Percentiles rank a stretch among this genome's conserved stretches.
Evolutionary conservation across 2,888 invertebrate species (phyloP).

Genomic region (Caenorhabditis angaria): DNA sequence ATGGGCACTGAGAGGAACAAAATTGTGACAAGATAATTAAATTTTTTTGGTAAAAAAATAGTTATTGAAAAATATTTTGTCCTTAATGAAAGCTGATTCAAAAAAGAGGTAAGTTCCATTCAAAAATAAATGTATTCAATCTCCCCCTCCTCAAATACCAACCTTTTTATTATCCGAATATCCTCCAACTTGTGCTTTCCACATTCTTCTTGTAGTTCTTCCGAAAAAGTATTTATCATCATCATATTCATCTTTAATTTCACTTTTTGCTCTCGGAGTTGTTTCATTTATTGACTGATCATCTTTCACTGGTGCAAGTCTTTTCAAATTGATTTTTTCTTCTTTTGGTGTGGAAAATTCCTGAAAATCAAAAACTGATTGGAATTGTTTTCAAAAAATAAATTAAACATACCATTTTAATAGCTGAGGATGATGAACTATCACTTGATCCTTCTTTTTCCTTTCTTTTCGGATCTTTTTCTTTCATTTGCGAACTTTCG

Average conservation of each 20-base stretch:
- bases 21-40: not conserved
- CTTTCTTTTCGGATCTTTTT: conserved; percentile 3
- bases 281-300: not conserved
- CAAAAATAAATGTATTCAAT: not conserved
- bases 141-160: not conserved
- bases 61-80: not conserved
- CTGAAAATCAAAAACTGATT: conserved; percentile 5
- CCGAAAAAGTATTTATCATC: conserved; percentile 75
- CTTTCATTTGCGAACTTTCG: conserved; percentile 21
- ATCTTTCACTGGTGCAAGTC: not conserved
- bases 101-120: not conserved
- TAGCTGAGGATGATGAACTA: not conserved
- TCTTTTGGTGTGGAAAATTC: conserved; percentile 2
- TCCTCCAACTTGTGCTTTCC: conserved; percentile 76
- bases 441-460: not conserved
- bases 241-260: conserved; percentile 9
- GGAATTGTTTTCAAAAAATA: not conserved
- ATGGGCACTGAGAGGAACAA: not conserved
- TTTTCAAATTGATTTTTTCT: not conserved
- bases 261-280: not conserved
- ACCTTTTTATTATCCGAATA: conserved; percentile 2
- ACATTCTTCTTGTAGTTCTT: conserved; percentile 80
- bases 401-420: not conserved
- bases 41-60: not conserved
- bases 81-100: not conserved